Percentiles rank a stretch among this genome's conserved stretches.
phyloP scores from a whole-genome alignment of 2,888 invertebrate species.

The Rhagium mordax region DNA sequence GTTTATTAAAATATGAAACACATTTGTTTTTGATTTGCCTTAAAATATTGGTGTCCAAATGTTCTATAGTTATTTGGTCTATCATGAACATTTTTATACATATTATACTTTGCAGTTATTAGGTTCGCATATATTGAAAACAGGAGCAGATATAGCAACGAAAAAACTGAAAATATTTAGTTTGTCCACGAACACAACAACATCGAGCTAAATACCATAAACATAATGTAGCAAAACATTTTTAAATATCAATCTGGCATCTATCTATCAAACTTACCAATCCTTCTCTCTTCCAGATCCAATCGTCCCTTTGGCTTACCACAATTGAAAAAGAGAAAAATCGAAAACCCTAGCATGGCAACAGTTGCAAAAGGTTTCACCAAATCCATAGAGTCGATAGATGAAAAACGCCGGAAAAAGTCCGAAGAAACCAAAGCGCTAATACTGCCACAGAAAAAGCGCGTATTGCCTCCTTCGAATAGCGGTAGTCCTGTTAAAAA shows the following conservation, averaged over 20 bases:
- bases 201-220: neutral
- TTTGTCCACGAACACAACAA: no score
- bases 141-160: no score
- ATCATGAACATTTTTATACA: no score
- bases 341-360: conserved; percentile 71
- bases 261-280: neutral
- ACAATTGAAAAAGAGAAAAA: conserved; percentile 81
- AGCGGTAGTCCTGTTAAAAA: conserved; percentile 66
- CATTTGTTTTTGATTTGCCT: no score
- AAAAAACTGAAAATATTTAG: no score
- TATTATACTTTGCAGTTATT: no score
- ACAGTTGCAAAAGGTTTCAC: conserved; percentile 61
- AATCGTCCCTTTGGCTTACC: conserved; percentile 66
- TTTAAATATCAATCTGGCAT: neutral
- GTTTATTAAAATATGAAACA: no score
- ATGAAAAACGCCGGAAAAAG: conserved; percentile 72
- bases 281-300: conserved; percentile 63
- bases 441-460: conserved; percentile 75
- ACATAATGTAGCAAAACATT: neutral
- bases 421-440: conserved; percentile 67
- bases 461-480: conserved; percentile 68
- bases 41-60: no score
- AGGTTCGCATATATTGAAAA: no score
- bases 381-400: conserved; percentile 59
- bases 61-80: no score